Conservation (phyloP, 2,797 vertebrate genomes). For the Macrochelys suwanniensis region DNA sequence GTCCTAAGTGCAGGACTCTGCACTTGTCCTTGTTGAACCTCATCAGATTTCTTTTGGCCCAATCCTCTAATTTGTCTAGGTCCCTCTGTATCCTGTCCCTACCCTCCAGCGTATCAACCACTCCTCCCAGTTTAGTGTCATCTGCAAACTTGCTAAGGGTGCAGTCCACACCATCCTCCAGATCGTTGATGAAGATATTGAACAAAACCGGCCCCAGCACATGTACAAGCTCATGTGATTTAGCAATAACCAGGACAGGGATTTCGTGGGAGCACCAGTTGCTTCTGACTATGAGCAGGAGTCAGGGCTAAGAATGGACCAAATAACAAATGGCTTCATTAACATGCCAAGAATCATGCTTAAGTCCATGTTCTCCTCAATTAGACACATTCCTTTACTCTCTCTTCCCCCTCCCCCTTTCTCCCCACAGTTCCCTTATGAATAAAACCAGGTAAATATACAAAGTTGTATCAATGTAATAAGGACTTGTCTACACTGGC, state of each 20-base stretch:
- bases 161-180: no score
- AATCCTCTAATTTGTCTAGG: no score
- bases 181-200: no score
- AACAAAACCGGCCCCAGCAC: no score
- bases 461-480: background rate
- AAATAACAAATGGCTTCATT: background rate
- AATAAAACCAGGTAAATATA: background rate
- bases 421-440: background rate
- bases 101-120: no score
- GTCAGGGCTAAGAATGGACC: background rate
- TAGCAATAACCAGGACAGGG: background rate
- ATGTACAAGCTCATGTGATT: accelerated
- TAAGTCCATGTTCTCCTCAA: background rate
- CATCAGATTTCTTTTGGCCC: no score
- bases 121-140: no score
- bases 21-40: no score
- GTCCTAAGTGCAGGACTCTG: no score
- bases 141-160: no score
- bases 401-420: background rate
- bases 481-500: no score
- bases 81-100: no score
- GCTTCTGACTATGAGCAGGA: background rate
- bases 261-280: background rate
- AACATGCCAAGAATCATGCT: conserved; percentile 8
- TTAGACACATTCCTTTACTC: background rate